These are phyloP conservation scores for Apoda limacodes DNA, from an alignment of 2,888 invertebrate genomes.

Conservation along the genomic window DNA sequence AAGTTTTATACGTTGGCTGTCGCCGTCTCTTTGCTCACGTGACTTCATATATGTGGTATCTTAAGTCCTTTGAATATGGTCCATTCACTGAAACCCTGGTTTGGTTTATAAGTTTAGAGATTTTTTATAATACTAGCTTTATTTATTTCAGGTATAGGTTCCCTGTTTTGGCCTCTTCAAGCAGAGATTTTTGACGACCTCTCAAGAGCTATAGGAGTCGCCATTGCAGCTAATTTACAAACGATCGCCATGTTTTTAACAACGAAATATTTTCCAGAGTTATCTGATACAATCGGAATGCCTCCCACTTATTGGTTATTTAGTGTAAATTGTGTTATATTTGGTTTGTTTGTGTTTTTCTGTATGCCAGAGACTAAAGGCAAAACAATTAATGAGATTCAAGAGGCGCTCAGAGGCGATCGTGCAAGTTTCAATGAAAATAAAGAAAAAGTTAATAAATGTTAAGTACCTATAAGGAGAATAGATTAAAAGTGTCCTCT, in stretches of 20 bases:
- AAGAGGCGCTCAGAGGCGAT: constrained; percentile 28
- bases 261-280: constrained; percentile 32
- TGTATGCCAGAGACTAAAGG: constrained; percentile 50
- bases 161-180: constrained; percentile 33
- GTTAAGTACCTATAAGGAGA: too few relatives aligned
- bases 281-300: constrained; percentile 30
- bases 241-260: constrained; percentile 26
- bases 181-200: constrained; percentile 42
- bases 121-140: constrained; percentile 2
- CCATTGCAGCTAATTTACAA: constrained; percentile 19
- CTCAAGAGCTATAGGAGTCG: constrained; percentile 31
- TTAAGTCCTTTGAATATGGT: too few relatives aligned
- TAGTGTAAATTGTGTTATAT: constrained; percentile 24
- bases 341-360: constrained; percentile 26
- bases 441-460: too few relatives aligned
- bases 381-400: constrained; percentile 42
- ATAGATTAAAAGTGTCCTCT: too few relatives aligned
- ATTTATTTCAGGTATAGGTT: constrained; percentile 36
- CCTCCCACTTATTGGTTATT: constrained; percentile 36
- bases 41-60: too few relatives aligned
- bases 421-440: too few relatives aligned
- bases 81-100: too few relatives aligned
- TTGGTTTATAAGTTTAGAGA: too few relatives aligned
- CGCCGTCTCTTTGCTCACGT: too few relatives aligned
- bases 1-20: too few relatives aligned